Conservation (phyloP, 2,888 invertebrate species). For the Torymus aiolomorphi region DNA sequence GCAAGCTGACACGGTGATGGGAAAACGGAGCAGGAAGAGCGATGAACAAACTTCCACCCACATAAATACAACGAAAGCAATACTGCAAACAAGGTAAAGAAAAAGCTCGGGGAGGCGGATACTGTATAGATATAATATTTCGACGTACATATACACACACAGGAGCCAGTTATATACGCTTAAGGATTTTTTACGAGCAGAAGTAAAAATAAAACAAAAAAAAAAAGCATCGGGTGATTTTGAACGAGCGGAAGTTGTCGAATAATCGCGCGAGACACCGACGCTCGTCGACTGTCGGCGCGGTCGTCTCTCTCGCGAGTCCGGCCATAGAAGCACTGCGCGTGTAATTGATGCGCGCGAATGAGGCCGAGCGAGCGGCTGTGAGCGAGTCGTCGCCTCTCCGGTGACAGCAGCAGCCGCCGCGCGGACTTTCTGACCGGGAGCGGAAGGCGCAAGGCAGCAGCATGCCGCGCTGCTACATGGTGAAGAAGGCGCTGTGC, state of each 20-base stretch:
- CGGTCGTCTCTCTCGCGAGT: neutral
- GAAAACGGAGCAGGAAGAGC: constrained; percentile 26
- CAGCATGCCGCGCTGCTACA: constrained; percentile 85
- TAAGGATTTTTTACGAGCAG: neutral
- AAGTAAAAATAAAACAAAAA: constrained; percentile 15
- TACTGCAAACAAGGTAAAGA: constrained; percentile 73
- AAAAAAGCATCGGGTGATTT: neutral
- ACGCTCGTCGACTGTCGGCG: constrained; percentile 38
- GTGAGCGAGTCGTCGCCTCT: no score
- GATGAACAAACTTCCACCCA: constrained; percentile 67
- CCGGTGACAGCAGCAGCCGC: no score
- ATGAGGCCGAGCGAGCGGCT: no score
- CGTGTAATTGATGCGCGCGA: neutral
- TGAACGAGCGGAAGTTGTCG: constrained; percentile 20
- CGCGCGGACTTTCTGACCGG: no score
- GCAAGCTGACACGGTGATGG: neutral
- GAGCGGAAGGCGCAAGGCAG: no score
- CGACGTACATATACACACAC: no score
- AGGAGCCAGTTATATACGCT: neutral
- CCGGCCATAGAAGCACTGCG: neutral
- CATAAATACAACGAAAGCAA: constrained; percentile 75
- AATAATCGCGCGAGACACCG: neutral
- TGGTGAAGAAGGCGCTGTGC: constrained; percentile 83
- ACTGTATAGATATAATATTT: neutral
- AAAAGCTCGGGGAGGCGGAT: constrained; percentile 4